Conservation (phyloP, 2,113 vertebrate species). For the Odobenus rosmarus region DNA sequence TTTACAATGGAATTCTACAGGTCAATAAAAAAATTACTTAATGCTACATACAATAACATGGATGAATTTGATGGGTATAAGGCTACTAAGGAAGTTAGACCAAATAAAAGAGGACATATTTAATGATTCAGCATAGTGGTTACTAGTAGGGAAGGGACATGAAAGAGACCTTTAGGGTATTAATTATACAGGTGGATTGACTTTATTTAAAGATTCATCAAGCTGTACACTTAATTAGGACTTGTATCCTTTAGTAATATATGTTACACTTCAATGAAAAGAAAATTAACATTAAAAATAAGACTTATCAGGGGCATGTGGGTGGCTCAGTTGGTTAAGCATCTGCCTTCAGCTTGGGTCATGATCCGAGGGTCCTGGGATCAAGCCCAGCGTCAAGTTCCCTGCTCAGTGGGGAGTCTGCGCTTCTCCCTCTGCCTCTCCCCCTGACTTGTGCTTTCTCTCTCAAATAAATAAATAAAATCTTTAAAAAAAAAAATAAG, state of each 20-base stretch:
- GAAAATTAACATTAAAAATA: not conserved
- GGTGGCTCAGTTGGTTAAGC: too few relatives aligned
- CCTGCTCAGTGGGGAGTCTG: too few relatives aligned
- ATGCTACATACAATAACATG: not conserved
- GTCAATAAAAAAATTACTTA: not conserved
- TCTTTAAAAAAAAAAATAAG: not conserved
- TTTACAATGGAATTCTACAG: not conserved
- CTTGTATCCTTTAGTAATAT: not conserved
- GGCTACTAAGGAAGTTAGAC: not conserved
- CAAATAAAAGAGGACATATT: not conserved
- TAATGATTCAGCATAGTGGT: not conserved
- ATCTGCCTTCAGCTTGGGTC: too few relatives aligned
- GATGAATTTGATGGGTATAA: not conserved
- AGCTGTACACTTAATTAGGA: not conserved
- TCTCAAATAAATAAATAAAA: too few relatives aligned
- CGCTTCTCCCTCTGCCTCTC: too few relatives aligned
- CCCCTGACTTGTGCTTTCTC: too few relatives aligned
- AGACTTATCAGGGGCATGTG: too few relatives aligned
- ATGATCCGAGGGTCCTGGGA: too few relatives aligned
- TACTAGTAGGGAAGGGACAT: not conserved
- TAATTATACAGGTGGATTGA: not conserved
- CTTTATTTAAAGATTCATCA: not conserved
- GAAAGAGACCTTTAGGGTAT: not conserved
- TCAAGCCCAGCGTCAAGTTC: rapidly evolving
- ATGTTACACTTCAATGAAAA: not conserved